phyloP scores from a whole-genome alignment of 2,888 invertebrate genomes.

The Athetis lepigone region DNA sequence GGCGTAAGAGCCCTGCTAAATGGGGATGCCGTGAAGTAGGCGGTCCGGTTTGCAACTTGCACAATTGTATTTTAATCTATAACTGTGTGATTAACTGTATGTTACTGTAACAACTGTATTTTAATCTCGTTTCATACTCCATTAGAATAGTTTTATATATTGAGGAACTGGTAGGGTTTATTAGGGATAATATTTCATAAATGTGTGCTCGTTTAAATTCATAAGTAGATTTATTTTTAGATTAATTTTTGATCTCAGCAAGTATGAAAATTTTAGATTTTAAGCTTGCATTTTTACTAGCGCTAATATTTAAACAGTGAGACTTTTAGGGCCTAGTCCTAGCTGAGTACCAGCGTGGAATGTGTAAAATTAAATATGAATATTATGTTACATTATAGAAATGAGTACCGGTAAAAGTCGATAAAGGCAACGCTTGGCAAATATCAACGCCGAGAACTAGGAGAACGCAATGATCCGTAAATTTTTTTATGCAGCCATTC shows the following conservation, averaged over 20 bases:
- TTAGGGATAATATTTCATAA: neutral
- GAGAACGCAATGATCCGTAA: too few relatives aligned
- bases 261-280: conserved; percentile 14
- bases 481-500: too few relatives aligned
- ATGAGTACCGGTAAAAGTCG: too few relatives aligned
- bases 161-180: neutral
- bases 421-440: too few relatives aligned
- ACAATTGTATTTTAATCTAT: too few relatives aligned
- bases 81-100: too few relatives aligned
- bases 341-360: neutral
- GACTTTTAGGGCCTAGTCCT: conserved; percentile 2
- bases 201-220: neutral
- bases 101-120: too few relatives aligned
- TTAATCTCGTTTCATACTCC: neutral
- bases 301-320: neutral
- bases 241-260: conserved; percentile 38
- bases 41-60: too few relatives aligned
- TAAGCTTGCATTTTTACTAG: conserved; percentile 1
- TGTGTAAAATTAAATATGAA: conserved; percentile 8
- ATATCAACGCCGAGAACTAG: too few relatives aligned
- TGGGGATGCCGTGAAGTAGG: too few relatives aligned
- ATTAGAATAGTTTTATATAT: neutral
- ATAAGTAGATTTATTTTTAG: conserved; percentile 11
- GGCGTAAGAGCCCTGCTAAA: too few relatives aligned
- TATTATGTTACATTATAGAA: too few relatives aligned